Evolutionary conservation across 2,888 invertebrate species (phyloP).

Genomic region (Patella ulyssiponensis): DNA sequence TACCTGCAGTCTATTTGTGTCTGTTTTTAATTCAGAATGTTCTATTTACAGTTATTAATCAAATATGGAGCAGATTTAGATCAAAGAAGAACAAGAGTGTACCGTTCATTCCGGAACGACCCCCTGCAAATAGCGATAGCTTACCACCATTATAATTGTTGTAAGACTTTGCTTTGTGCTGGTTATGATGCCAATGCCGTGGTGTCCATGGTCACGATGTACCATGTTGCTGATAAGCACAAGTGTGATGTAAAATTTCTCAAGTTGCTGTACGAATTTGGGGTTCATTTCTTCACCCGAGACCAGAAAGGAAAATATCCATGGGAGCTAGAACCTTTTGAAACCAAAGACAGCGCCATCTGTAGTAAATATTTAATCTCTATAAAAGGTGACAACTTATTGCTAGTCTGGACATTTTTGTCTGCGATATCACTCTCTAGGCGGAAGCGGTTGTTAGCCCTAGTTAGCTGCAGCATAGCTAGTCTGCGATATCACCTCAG

Average conservation of each 20-base stretch:
- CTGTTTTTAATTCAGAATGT: background rate
- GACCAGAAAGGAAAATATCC: background rate
- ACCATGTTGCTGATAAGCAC: background rate
- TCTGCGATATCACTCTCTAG: too few relatives aligned
- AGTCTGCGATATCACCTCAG: too few relatives aligned
- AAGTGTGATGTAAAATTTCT: background rate
- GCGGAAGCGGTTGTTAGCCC: too few relatives aligned
- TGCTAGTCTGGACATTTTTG: too few relatives aligned
- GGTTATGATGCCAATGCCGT: conserved; percentile 16
- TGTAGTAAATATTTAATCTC: too few relatives aligned
- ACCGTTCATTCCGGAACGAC: conserved; percentile 30
- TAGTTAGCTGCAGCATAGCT: too few relatives aligned
- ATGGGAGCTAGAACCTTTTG: too few relatives aligned
- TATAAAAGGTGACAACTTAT: too few relatives aligned
- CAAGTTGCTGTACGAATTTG: background rate
- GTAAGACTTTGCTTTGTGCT: conserved; percentile 30
- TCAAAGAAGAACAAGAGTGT: conserved; percentile 16
- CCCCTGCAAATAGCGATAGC: conserved; percentile 40
- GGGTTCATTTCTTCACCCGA: background rate
- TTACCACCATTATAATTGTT: conserved; percentile 39
- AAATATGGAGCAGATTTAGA: conserved; percentile 12
- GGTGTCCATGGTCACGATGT: background rate
- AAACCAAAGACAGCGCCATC: too few relatives aligned
- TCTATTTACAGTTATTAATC: background rate
- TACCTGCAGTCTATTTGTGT: background rate